A percentile compares a stretch with the other conserved stretches of the same genome.
phyloP scores from a whole-genome alignment of 35 echinoderm and acorn worm genomes.

The Ophioderma brevispina region DNA sequence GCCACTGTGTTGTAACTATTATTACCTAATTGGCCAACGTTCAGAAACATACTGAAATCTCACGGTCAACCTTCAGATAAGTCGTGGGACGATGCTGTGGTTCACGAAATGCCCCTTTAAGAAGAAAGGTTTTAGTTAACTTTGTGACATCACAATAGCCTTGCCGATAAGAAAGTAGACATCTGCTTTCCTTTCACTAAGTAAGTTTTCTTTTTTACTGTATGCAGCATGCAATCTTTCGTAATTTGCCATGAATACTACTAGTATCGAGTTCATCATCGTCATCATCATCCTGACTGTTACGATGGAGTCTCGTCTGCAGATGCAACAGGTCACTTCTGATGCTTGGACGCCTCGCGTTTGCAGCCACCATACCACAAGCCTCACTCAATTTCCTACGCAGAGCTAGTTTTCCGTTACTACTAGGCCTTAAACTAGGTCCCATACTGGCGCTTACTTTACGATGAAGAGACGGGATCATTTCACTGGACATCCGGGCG shows the following conservation, averaged over 20 bases:
- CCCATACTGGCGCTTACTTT: constrained; percentile 88
- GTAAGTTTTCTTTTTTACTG: too few species aligned
- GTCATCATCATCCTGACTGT: constrained; percentile 77
- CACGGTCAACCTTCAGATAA: too few species aligned
- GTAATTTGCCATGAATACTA: constrained; percentile 73
- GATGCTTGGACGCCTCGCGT: constrained; percentile 82
- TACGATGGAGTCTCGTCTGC: constrained; percentile 59
- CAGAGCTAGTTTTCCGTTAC: constrained; percentile 64
- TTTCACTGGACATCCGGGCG: constrained; percentile 90
- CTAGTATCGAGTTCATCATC: constrained; percentile 78
- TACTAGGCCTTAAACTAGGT: constrained; percentile 66
- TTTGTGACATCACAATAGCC: too few species aligned
- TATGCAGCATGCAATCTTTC: constrained; percentile 86
- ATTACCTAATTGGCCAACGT: too few species aligned
- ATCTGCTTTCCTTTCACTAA: too few species aligned
- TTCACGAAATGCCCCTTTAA: too few species aligned
- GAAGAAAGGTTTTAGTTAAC: too few species aligned
- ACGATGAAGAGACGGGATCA: constrained; percentile 94
- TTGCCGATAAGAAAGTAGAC: too few species aligned
- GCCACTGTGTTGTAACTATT: too few species aligned
- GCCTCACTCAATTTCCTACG: constrained; percentile 86
- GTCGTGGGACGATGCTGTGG: too few species aligned
- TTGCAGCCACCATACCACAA: constrained; percentile 86
- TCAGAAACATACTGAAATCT: too few species aligned
- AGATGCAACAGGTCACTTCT: constrained; percentile 90